These are phyloP conservation scores for Tipula helvola DNA, from an alignment of 2,888 invertebrate species.

Conservation along the genomic window DNA sequence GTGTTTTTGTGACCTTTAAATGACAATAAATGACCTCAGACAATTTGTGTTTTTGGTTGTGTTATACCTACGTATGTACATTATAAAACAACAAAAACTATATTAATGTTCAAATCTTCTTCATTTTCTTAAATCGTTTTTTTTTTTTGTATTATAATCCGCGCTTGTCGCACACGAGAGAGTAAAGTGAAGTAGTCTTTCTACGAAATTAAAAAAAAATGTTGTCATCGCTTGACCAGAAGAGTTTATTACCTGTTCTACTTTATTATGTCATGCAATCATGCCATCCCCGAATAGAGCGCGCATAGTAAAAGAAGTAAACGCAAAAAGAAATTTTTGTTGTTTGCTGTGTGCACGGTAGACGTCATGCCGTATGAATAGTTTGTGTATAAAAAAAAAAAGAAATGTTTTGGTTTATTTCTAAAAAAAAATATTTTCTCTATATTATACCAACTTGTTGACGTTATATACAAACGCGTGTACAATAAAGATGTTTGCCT, in stretches of 20 bases:
- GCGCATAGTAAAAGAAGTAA: not conserved
- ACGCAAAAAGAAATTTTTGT: not conserved
- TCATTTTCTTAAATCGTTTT: not conserved
- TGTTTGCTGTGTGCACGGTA: not conserved
- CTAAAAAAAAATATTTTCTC: not conserved
- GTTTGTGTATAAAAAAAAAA: not conserved
- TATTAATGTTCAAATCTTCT: not conserved
- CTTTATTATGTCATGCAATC: not conserved
- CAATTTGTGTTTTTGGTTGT: not conserved
- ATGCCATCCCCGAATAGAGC: not conserved
- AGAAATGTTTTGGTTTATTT: not conserved
- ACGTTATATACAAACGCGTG: not conserved
- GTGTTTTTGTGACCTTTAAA: not conserved
- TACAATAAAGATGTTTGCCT: not conserved
- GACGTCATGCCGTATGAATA: not conserved
- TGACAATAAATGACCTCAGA: not conserved
- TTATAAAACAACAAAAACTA: not conserved
- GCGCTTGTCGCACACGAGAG: not conserved
- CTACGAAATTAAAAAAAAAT: not conserved
- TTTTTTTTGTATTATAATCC: not conserved
- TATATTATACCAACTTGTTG: not conserved
- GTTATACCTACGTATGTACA: not conserved
- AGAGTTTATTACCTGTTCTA: not conserved
- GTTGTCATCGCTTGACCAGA: not conserved
- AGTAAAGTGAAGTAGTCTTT: not conserved